Conservation (phyloP, 2,797 vertebrate species). For the Premnoplex brunnescens region DNA sequence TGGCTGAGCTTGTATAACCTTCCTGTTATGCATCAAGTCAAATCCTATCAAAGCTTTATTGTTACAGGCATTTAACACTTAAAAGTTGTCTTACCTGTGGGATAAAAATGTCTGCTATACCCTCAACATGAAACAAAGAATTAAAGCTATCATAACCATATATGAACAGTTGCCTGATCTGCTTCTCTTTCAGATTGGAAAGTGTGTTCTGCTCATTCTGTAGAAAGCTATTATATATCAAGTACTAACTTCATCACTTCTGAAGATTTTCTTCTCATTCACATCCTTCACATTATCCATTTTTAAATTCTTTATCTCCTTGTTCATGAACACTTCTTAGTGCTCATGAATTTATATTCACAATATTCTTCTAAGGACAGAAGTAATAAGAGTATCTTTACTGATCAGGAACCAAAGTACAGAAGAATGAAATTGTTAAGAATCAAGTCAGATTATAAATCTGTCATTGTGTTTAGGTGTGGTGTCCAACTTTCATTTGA, state of each 20-base stretch:
- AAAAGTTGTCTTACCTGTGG: neutral
- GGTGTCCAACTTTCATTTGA: neutral
- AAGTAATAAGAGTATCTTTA: neutral
- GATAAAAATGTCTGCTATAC: neutral
- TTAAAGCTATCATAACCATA: neutral
- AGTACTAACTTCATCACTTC: neutral
- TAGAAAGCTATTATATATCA: neutral
- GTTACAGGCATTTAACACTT: neutral
- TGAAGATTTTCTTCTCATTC: neutral
- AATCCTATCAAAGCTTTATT: conserved; percentile 32
- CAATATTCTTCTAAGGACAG: neutral
- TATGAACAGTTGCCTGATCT: neutral
- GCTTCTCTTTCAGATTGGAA: neutral
- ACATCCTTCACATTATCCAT: neutral
- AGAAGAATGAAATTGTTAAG: neutral
- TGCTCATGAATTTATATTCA: neutral
- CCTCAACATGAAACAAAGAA: neutral
- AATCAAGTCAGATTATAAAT: neutral
- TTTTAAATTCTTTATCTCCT: neutral
- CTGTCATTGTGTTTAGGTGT: neutral
- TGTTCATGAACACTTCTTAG: neutral
- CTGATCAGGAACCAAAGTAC: neutral
- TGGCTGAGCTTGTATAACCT: conserved; percentile 3
- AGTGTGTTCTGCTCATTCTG: neutral
- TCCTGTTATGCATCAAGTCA: neutral